These are phyloP conservation scores for Mythimna loreyi DNA, from an alignment of 2,888 invertebrate species.

Conservation along the genomic window DNA sequence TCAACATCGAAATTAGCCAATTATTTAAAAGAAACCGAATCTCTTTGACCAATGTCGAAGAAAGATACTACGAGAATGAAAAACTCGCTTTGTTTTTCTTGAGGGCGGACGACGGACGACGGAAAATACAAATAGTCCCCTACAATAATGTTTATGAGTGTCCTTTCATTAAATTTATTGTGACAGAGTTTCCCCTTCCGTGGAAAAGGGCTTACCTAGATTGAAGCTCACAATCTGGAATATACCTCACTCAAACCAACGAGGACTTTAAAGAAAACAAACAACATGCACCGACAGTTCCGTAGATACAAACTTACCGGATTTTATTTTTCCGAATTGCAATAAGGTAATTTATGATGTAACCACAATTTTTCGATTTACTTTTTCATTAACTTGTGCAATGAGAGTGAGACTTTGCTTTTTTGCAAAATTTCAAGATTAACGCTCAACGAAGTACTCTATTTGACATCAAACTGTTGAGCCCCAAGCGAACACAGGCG, in stretches of 20 bases:
- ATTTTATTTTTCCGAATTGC: no score
- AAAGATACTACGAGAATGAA: slow-evolving; percentile 64
- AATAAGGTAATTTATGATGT: no score
- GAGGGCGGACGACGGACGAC: slow-evolving; percentile 45
- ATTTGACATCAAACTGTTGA: no score
- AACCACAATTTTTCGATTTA: no score
- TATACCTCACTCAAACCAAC: slow-evolving; percentile 14
- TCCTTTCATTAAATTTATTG: slow-evolving; percentile 62
- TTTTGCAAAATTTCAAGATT: no score
- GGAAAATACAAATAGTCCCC: slow-evolving; percentile 63
- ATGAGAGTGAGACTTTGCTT: no score
- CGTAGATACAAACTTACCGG: no score
- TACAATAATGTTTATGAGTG: slow-evolving; percentile 63
- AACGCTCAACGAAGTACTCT: no score
- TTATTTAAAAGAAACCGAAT: slow-evolving; percentile 62
- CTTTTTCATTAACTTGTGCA: no score
- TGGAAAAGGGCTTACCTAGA: slow-evolving; percentile 50
- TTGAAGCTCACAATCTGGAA: slow-evolving; percentile 40
- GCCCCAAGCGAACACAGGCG: no score
- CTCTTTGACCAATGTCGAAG: slow-evolving; percentile 67
- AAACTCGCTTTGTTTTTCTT: slow-evolving; percentile 66
- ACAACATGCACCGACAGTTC: no score
- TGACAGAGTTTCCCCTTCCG: slow-evolving; percentile 53
- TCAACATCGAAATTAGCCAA: slow-evolving; percentile 69
- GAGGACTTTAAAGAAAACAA: slow-evolving; percentile 11